Evolutionary conservation across 2,113 vertebrate species (phyloP).

Genomic region (Zosterops lateralis): DNA sequence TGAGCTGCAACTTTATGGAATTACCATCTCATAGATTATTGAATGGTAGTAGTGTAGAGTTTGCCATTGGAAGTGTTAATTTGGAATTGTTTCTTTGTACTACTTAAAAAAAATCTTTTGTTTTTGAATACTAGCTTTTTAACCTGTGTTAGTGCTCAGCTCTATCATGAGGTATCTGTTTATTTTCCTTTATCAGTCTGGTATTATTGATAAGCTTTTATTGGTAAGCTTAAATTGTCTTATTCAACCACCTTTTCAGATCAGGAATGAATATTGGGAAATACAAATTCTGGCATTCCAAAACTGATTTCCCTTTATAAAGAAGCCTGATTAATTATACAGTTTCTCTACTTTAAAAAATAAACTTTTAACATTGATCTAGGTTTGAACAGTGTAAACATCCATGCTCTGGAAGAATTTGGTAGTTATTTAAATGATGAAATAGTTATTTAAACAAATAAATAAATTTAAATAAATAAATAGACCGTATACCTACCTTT

Average conservation of each 20-base stretch:
- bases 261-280: background rate
- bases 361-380: background rate
- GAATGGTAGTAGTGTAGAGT: background rate
- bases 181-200: background rate
- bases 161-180: rapidly evolving
- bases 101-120: background rate
- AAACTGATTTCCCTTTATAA: background rate
- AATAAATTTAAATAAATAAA: no score
- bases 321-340: background rate
- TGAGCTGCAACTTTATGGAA: background rate
- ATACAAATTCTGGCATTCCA: background rate
- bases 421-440: background rate
- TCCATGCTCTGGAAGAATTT: background rate
- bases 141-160: background rate
- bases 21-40: background rate
- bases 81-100: background rate
- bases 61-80: background rate
- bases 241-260: background rate
- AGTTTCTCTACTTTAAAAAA: background rate
- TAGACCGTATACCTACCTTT: background rate
- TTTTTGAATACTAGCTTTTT: background rate
- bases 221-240: background rate
- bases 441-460: background rate
- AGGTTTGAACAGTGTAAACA: background rate
- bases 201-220: background rate